A percentile compares a stretch with the other conserved stretches of the same genome.
Evolutionary conservation across 2,113 vertebrate species (phyloP).

Genomic region (Eclectus roratus): DNA sequence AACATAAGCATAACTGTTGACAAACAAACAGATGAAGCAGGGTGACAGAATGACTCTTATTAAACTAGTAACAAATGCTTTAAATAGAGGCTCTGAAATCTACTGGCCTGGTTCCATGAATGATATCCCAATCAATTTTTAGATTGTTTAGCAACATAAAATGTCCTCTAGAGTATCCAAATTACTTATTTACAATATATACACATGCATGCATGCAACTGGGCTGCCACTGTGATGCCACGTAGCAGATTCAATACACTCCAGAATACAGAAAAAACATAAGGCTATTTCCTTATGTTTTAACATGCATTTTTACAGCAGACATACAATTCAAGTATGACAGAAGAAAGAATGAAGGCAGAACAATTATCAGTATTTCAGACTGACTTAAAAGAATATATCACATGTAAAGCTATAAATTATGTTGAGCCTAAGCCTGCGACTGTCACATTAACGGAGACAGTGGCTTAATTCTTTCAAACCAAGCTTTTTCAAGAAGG

Average conservation of each 20-base stretch:
- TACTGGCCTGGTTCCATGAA: slow-evolving; percentile 43
- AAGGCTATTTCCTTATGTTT: background rate
- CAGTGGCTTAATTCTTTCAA: background rate
- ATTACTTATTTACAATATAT: slow-evolving; percentile 48
- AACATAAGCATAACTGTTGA: slow-evolving; percentile 51
- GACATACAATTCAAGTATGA: background rate
- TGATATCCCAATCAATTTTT: slow-evolving; percentile 16
- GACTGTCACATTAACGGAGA: background rate
- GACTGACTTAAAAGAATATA: background rate
- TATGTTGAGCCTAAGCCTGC: background rate
- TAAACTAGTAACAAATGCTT: slow-evolving; percentile 61
- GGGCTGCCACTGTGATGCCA: slow-evolving; percentile 44
- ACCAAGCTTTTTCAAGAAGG: background rate
- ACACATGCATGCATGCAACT: background rate
- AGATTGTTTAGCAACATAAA: slow-evolving; percentile 54
- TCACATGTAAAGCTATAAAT: background rate
- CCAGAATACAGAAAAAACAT: background rate
- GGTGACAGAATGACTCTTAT: slow-evolving; percentile 51
- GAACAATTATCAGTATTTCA: background rate
- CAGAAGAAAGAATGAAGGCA: background rate
- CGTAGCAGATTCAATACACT: background rate
- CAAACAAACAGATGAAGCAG: slow-evolving; percentile 55
- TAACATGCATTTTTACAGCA: background rate
- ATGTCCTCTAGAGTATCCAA: slow-evolving; percentile 56
- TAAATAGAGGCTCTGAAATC: slow-evolving; percentile 64